Percentiles rank a stretch among this genome's conserved stretches.
phyloP scores from a whole-genome alignment of 1,140 invertebrate genomes.

The Bilobella aurantiaca region DNA sequence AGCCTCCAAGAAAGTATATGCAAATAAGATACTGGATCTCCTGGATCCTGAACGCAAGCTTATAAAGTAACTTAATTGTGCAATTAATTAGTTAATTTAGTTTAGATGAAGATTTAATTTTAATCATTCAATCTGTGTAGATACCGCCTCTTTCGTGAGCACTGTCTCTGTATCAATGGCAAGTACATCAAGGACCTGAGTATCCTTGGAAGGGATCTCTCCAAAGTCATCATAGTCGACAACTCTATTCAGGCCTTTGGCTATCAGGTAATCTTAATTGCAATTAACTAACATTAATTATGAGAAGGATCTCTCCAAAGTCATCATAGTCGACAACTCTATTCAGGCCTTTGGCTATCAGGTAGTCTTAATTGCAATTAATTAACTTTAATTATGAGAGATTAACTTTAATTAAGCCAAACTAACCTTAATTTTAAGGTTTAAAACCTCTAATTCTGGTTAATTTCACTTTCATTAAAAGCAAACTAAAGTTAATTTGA shows the following conservation, averaged over 20 bases:
- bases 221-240: slow-evolving; percentile 84
- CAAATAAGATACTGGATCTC: slow-evolving; percentile 85
- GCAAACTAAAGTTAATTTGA: slow-evolving; percentile 6
- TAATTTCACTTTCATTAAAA: too few relatives aligned
- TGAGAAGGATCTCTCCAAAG: slow-evolving; percentile 81
- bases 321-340: slow-evolving; percentile 86
- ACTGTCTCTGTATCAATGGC: slow-evolving; percentile 88
- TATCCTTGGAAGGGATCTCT: slow-evolving; percentile 82
- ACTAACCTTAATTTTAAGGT: too few relatives aligned
- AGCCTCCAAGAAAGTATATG: slow-evolving; percentile 89
- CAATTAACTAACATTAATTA: neutral
- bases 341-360: slow-evolving; percentile 86
- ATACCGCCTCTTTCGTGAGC: slow-evolving; percentile 80
- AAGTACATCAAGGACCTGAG: slow-evolving; percentile 95
- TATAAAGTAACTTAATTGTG: slow-evolving; percentile 76
- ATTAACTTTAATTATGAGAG: slow-evolving; percentile 46
- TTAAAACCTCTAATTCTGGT: too few relatives aligned
- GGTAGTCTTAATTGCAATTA: slow-evolving; percentile 41
- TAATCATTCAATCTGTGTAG: slow-evolving; percentile 40
- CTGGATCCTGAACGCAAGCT: slow-evolving; percentile 78
- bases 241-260: slow-evolving; percentile 88
- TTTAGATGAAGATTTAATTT: too few relatives aligned
- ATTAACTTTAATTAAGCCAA: too few relatives aligned
- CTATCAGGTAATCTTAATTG: slow-evolving; percentile 55
- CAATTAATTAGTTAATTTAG: neutral